These are phyloP conservation scores for Malachius bipustulatus DNA, from an alignment of 2,888 invertebrate species.

Conservation along the genomic window DNA sequence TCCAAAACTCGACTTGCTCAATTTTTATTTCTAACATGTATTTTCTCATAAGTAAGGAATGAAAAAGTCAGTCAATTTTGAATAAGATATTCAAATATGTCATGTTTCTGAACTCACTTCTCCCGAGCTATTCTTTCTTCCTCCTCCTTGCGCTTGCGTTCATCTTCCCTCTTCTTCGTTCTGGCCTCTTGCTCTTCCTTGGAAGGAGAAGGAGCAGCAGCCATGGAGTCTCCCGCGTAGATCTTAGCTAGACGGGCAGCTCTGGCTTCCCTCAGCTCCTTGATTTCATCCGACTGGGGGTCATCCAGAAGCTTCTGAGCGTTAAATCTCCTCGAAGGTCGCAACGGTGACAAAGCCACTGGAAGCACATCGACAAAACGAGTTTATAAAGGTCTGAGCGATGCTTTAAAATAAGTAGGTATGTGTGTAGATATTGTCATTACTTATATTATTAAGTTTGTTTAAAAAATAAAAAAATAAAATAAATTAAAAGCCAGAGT, in stretches of 20 bases:
- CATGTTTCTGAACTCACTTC: too few relatives aligned
- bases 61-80: too few relatives aligned
- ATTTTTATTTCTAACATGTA: too few relatives aligned
- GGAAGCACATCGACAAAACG: too few relatives aligned
- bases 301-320: conserved; percentile 37
- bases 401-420: not conserved
- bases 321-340: conserved; percentile 58
- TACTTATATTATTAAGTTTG: too few relatives aligned
- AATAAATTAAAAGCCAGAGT: too few relatives aligned
- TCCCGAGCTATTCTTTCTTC: too few relatives aligned
- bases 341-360: conserved; percentile 47
- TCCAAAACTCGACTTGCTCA: too few relatives aligned
- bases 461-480: too few relatives aligned
- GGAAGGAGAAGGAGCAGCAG: conserved; percentile 22
- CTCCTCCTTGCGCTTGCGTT: conserved; percentile 50
- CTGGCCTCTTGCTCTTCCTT: conserved; percentile 39
- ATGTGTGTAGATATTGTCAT: too few relatives aligned
- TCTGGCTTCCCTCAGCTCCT: conserved; percentile 50
- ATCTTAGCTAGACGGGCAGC: conserved; percentile 50
- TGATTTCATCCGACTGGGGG: conserved; percentile 27
- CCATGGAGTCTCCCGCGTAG: conserved; percentile 39
- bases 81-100: too few relatives aligned
- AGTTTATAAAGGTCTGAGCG: conserved; percentile 1
- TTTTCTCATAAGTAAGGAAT: too few relatives aligned
- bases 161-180: conserved; percentile 48